Conservation (phyloP, 2,113 vertebrate species). For the Aleadryas rufinucha region DNA sequence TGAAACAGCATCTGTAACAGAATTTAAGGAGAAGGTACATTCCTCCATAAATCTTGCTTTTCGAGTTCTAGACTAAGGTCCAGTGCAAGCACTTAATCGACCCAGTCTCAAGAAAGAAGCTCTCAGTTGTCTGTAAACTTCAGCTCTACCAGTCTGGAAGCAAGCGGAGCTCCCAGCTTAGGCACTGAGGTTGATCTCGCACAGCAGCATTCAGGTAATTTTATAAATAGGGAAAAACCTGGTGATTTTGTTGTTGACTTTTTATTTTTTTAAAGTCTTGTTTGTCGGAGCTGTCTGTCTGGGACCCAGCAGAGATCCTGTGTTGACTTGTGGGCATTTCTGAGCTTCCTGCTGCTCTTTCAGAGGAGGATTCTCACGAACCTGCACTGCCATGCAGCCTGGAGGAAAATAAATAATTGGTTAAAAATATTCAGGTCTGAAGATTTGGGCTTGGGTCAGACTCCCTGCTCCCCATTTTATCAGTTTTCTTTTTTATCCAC, state of each 20-base stretch:
- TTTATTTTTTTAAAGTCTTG: background rate
- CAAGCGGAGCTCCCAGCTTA: background rate
- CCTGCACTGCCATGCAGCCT: background rate
- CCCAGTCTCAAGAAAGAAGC: background rate
- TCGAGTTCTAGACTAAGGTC: background rate
- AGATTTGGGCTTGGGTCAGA: background rate
- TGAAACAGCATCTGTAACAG: background rate
- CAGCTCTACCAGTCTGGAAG: background rate
- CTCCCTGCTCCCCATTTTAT: background rate
- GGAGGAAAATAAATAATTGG: background rate
- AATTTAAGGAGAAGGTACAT: background rate
- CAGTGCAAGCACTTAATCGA: fast-evolving
- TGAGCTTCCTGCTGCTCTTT: background rate
- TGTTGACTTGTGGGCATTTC: background rate
- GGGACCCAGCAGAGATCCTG: background rate
- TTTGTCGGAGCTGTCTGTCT: background rate
- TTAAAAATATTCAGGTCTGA: background rate
- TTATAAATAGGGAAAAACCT: background rate
- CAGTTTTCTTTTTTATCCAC: background rate
- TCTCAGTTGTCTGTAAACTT: background rate
- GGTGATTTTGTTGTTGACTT: background rate
- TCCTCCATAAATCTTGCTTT: background rate
- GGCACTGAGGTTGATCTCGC: background rate
- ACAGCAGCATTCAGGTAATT: background rate
- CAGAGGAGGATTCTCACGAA: background rate